Conservation (phyloP, 1,140 invertebrate genomes). For the Cotesia chilonis region DNA sequence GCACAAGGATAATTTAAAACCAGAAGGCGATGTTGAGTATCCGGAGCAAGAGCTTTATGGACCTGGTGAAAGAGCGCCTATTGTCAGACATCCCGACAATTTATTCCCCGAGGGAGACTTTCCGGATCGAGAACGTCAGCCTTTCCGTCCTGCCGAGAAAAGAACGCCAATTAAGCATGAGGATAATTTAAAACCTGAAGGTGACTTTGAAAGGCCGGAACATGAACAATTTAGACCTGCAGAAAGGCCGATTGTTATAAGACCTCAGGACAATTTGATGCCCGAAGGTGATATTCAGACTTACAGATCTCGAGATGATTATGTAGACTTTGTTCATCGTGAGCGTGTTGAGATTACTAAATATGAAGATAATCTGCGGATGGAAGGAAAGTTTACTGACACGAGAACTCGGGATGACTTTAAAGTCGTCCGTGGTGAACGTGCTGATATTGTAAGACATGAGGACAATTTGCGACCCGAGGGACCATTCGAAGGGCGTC, state of each 20-base stretch:
- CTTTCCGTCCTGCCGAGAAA: slow-evolving; percentile 49
- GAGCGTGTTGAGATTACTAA: slow-evolving; percentile 62
- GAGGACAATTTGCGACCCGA: slow-evolving; percentile 70
- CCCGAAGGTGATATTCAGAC: slow-evolving; percentile 68
- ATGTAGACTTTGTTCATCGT: slow-evolving; percentile 64
- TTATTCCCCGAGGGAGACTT: slow-evolving; percentile 70
- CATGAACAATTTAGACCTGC: slow-evolving; percentile 65
- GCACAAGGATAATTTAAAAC: slow-evolving; percentile 57
- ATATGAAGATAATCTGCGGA: slow-evolving; percentile 66
- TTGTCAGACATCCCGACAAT: slow-evolving; percentile 66
- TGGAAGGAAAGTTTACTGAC: slow-evolving; percentile 66
- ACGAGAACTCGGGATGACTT: slow-evolving; percentile 55
- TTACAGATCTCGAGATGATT: slow-evolving; percentile 57
- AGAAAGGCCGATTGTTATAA: slow-evolving; percentile 66
- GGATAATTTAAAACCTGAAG: slow-evolving; percentile 70
- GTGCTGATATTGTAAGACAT: slow-evolving; percentile 68
- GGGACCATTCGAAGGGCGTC: slow-evolving; percentile 63
- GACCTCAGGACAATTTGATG: slow-evolving; percentile 60
- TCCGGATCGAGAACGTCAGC: slow-evolving; percentile 54
- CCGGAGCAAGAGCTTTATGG: slow-evolving; percentile 59
- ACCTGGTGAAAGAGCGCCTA: slow-evolving; percentile 62
- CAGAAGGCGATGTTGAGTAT: slow-evolving; percentile 69
- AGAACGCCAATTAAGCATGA: slow-evolving; percentile 54
- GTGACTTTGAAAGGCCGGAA: slow-evolving; percentile 66
- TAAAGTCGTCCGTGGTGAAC: slow-evolving; percentile 62